Evolutionary conservation across 2,888 invertebrate genomes (phyloP).

Genomic region (Embidobia sp.): DNA sequence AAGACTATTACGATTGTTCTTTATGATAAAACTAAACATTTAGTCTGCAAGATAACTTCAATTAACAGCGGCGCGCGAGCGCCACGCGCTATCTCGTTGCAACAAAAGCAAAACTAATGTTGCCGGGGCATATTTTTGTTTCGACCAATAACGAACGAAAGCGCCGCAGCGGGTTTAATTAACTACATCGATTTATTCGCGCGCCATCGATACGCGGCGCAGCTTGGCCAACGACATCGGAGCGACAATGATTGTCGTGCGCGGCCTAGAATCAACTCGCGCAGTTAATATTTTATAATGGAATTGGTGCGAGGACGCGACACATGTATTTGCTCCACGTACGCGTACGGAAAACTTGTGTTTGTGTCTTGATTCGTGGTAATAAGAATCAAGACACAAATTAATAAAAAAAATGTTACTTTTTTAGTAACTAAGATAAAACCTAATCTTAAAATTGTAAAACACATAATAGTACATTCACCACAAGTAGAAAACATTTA

Average conservation of each 20-base stretch:
- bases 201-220: conserved; percentile 36
- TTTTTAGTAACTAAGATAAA: too few species aligned
- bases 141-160: conserved; percentile 27
- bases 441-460: too few species aligned
- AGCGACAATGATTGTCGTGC: conserved; percentile 27
- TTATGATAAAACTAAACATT: conserved; percentile 8
- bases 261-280: conserved; percentile 34
- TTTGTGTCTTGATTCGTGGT: conserved; percentile 58
- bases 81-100: background rate
- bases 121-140: conserved; percentile 39
- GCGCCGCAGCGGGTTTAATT: conserved; percentile 43
- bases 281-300: conserved; percentile 52
- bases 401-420: too few species aligned
- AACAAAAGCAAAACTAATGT: conserved; percentile 44
- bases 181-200: conserved; percentile 54
- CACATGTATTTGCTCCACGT: conserved; percentile 23
- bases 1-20: background rate
- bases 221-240: conserved; percentile 19
- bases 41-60: conserved; percentile 27
- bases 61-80: conserved; percentile 7
- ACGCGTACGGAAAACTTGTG: conserved; percentile 31
- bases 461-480: too few species aligned
- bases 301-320: conserved; percentile 33
- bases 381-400: conserved; percentile 75
- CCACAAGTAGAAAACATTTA: too few species aligned